phyloP scores from a whole-genome alignment of 2,113 vertebrate species.

The Elachura formosa region DNA sequence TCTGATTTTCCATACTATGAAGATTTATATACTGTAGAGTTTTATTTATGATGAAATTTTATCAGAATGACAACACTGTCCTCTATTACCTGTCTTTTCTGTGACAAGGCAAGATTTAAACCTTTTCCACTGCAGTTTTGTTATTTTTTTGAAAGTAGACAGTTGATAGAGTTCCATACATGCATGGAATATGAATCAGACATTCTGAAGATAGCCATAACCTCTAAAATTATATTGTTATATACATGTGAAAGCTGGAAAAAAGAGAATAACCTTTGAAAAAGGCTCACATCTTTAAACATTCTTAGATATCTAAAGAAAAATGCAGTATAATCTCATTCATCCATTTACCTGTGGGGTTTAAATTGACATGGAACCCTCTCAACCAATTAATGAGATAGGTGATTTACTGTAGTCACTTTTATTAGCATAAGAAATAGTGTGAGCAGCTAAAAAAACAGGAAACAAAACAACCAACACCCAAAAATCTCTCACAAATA shows the following conservation, averaged over 20 bases:
- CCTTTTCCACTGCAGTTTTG: neutral
- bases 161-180: neutral
- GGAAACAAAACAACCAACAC: neutral
- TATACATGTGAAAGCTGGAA: neutral
- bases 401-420: neutral
- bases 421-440: neutral
- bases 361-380: neutral
- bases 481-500: neutral
- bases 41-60: neutral
- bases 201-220: neutral
- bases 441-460: neutral
- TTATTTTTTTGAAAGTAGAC: neutral
- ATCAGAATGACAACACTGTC: neutral
- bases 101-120: neutral
- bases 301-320: neutral
- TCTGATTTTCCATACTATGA: neutral
- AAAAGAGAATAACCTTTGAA: neutral
- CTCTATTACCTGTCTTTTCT: neutral
- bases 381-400: neutral
- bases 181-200: neutral
- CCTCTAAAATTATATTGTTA: neutral
- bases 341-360: neutral
- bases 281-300: neutral
- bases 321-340: neutral
- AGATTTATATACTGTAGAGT: neutral